These are phyloP conservation scores for Psilopogon haemacephalus DNA, from an alignment of 2,113 vertebrate species.

Conservation along the genomic window DNA sequence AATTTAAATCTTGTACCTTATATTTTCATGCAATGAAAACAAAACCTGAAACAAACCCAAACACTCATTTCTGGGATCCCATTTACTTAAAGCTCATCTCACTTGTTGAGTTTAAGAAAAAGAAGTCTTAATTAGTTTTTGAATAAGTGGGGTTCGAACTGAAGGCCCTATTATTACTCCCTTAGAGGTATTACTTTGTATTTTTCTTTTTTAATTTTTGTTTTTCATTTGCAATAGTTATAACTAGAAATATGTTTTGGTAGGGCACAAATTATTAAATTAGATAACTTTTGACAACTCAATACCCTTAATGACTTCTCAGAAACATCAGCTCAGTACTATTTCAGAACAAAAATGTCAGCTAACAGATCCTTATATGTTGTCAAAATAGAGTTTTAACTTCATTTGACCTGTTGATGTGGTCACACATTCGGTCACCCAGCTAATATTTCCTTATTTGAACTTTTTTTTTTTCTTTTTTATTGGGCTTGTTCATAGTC, in stretches of 20 bases:
- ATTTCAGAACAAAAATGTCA: neutral
- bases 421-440: neutral
- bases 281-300: neutral
- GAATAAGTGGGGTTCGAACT: neutral
- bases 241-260: neutral
- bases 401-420: neutral
- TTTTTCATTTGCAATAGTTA: neutral
- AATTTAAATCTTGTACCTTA: neutral
- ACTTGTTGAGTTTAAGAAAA: neutral
- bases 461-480: neutral
- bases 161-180: neutral
- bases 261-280: neutral
- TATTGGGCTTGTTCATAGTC: neutral
- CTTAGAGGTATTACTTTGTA: neutral
- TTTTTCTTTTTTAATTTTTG: neutral
- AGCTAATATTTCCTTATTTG: neutral
- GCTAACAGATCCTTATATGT: neutral
- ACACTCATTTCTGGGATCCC: neutral
- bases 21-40: neutral
- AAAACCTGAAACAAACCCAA: neutral
- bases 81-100: neutral
- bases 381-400: neutral
- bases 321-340: neutral
- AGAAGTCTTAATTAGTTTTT: neutral
- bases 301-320: neutral